Percentiles rank a stretch among this genome's conserved stretches.
phyloP scores from a whole-genome alignment of 2,888 invertebrate genomes.

The Cordilura impudica region DNA sequence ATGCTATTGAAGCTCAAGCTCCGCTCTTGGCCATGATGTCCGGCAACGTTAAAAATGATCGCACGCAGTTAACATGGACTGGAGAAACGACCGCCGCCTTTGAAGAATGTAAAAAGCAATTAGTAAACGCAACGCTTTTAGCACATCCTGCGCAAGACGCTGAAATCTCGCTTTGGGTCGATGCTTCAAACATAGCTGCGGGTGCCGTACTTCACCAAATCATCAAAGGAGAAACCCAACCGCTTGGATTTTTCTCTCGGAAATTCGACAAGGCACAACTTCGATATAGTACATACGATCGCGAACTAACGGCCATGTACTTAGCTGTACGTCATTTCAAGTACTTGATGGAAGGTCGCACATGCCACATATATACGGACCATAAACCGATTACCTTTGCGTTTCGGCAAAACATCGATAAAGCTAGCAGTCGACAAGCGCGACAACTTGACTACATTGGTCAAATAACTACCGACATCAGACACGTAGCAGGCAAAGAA shows the following conservation, averaged over 20 bases:
- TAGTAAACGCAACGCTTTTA: not conserved
- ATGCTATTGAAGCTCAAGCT: conserved; percentile 26
- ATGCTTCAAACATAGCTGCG: conserved; percentile 21
- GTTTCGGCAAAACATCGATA: conserved; percentile 14
- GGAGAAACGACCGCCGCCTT: conserved; percentile 19
- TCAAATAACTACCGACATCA: too few species aligned
- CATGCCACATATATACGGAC: too few species aligned
- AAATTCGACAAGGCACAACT: too few species aligned
- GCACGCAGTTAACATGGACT: conserved; percentile 4
- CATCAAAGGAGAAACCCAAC: not conserved
- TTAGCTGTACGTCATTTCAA: conserved; percentile 42
- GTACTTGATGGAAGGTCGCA: conserved; percentile 51
- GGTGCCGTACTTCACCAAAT: too few species aligned
- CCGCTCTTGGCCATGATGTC: conserved; percentile 16
- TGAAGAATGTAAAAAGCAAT: conserved; percentile 19
- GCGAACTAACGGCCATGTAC: conserved; percentile 43
- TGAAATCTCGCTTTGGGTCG: conserved; percentile 36
- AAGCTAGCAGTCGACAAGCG: conserved; percentile 33
- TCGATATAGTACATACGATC: conserved; percentile 54
- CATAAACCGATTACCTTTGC: too few species aligned
- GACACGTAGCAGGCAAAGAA: conserved; percentile 1
- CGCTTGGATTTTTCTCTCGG: conserved; percentile 34
- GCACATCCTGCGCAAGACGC: conserved; percentile 7
- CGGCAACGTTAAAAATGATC: conserved; percentile 45
- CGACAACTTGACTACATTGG: conserved; percentile 32